These are phyloP conservation scores for Amphiura filiformis DNA, from an alignment of 35 echinoderm and acorn worm genomes.

Conservation along the genomic window DNA sequence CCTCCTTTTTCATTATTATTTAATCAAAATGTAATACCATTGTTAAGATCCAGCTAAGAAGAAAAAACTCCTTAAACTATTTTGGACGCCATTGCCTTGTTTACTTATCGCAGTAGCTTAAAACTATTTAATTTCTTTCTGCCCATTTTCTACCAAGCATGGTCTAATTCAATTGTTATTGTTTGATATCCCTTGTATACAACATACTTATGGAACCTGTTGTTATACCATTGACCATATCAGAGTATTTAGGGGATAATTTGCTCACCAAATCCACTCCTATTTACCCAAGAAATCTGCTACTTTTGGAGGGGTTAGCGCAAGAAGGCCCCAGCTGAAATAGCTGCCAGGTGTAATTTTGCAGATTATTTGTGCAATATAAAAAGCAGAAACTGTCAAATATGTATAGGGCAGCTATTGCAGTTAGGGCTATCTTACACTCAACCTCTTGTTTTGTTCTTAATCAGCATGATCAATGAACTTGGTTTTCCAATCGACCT, in stretches of 20 bases:
- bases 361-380: no score
- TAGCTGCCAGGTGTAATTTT: no score
- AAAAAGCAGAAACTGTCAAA: no score
- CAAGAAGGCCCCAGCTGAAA: no score
- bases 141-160: neutral
- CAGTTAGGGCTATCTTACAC: no score
- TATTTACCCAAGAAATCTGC: slow-evolving; percentile 11
- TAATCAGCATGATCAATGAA: no score
- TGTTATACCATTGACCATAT: neutral
- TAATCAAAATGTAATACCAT: neutral
- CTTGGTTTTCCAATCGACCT: neutral
- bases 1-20: no score
- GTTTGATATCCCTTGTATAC: neutral
- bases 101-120: neutral
- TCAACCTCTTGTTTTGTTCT: no score
- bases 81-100: neutral
- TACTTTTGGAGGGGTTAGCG: no score
- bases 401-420: no score
- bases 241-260: neutral
- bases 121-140: neutral
- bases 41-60: neutral
- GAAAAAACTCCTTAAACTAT: neutral
- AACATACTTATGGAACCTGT: neutral
- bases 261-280: neutral
- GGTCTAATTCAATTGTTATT: neutral